Conservation (phyloP, 2,797 vertebrate species). For the Toxotes lorentzi region DNA sequence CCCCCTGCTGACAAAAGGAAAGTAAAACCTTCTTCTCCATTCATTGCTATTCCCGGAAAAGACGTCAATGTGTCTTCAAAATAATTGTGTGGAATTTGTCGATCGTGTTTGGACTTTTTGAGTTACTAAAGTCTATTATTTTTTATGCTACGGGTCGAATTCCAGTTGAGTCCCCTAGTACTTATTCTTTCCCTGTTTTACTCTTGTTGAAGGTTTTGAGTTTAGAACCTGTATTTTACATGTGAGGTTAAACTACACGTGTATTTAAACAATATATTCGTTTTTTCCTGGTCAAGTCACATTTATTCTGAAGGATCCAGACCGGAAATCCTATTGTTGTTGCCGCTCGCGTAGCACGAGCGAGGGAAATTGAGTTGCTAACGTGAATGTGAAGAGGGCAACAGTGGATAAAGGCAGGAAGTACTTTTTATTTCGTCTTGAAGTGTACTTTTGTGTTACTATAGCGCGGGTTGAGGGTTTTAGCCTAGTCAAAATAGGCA, state of each 20-base stretch:
- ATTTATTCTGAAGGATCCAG: slow-evolving; percentile 44
- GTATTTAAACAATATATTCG: neutral
- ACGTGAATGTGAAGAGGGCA: neutral
- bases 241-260: fast-evolving
- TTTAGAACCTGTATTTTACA: neutral
- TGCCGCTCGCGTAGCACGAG: neutral
- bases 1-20: neutral
- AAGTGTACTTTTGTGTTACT: fast-evolving
- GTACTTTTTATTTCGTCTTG: fast-evolving
- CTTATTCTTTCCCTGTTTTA: neutral
- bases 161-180: neutral
- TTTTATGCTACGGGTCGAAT: neutral
- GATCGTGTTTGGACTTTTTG: neutral
- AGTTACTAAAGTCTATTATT: neutral
- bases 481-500: fast-evolving
- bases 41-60: neutral
- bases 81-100: slow-evolving; percentile 12
- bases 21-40: neutral
- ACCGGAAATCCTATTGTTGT: slow-evolving; percentile 16
- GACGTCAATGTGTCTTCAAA: slow-evolving; percentile 1
- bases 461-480: fast-evolving
- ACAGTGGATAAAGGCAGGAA: neutral
- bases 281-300: neutral
- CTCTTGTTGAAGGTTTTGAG: too few relatives aligned
- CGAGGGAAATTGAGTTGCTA: slow-evolving; percentile 32